phyloP scores from a whole-genome alignment of 2,113 vertebrate genomes.

The Charina bottae region DNA sequence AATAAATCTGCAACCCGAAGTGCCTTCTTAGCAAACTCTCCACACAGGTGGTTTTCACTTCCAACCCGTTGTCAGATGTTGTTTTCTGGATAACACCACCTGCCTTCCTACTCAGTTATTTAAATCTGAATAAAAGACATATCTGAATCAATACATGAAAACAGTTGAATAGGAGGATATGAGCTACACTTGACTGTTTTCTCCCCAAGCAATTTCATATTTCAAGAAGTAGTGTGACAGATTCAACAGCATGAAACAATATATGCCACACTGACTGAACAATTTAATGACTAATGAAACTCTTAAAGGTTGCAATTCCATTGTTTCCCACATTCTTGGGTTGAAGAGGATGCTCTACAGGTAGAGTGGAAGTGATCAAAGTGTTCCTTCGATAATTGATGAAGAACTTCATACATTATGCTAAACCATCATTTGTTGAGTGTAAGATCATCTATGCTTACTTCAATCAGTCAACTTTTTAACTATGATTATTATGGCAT shows the following conservation, averaged over 20 bases:
- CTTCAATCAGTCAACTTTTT: background rate
- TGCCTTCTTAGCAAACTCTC: background rate
- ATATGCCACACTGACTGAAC: background rate
- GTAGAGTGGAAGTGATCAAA: background rate
- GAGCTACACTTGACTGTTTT: conserved; percentile 11
- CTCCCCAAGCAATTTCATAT: background rate
- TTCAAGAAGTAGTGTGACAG: background rate
- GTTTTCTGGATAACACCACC: background rate
- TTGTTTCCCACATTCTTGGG: background rate
- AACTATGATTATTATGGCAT: background rate
- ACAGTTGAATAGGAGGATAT: background rate
- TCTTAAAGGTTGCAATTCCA: background rate
- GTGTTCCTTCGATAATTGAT: background rate
- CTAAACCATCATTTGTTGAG: background rate
- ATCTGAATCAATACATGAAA: background rate
- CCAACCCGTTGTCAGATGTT: background rate
- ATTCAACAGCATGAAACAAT: background rate
- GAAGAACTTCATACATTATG: background rate
- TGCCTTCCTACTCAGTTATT: background rate
- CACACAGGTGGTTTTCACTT: background rate
- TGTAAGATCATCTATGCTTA: background rate
- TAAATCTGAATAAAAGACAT: background rate
- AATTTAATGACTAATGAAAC: background rate
- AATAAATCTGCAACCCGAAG: conserved; percentile 7
- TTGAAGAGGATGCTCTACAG: background rate